These are phyloP conservation scores for Limonius californicus DNA, from an alignment of 1,140 invertebrate genomes.

Conservation along the genomic window DNA sequence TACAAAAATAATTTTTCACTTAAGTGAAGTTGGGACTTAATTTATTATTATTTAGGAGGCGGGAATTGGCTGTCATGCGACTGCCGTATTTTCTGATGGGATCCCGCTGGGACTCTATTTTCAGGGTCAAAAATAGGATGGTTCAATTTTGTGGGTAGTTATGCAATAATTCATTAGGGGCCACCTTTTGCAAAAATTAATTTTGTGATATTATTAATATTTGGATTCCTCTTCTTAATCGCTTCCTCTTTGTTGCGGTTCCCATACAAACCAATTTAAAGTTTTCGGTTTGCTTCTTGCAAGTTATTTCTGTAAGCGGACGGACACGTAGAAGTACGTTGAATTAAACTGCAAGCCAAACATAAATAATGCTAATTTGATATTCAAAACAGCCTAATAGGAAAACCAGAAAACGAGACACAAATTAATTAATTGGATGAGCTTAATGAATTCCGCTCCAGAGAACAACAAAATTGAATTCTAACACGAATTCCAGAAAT, in stretches of 20 bases:
- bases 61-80: conserved; percentile 1
- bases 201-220: no score
- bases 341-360: no score
- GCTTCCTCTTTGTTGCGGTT: no score
- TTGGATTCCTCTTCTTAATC: no score
- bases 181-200: conserved; percentile 1
- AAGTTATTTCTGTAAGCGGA: no score
- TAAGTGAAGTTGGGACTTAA: no score
- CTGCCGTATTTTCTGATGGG: background rate
- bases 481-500: conserved; percentile 19
- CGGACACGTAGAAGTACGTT: no score
- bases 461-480: background rate
- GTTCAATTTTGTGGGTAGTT: no score
- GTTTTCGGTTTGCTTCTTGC: no score
- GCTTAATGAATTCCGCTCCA: background rate
- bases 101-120: background rate
- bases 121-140: background rate
- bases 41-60: conserved; percentile 5
- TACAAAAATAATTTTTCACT: no score
- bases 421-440: conserved; percentile 3
- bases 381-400: background rate
- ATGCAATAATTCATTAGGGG: no score
- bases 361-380: background rate
- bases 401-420: background rate
- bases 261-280: no score